Percentiles rank a stretch among this genome's conserved stretches.
Conservation (phyloP, 2,888 invertebrate species). For the Trissolcus japonicus region DNA sequence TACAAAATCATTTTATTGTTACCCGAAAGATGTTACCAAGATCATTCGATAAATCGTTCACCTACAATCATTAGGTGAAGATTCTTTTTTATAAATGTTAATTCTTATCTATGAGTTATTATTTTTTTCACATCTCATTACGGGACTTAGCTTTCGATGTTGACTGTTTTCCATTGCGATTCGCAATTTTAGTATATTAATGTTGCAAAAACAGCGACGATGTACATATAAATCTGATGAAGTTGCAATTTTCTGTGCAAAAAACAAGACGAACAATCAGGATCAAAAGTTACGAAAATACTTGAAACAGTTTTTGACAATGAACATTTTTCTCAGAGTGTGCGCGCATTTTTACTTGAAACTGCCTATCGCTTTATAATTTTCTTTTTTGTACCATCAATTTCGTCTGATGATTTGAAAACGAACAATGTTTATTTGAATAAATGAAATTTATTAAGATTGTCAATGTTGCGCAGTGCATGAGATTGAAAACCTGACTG, state of each 20-base stretch:
- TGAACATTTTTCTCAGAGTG: neutral
- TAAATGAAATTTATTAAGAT: neutral
- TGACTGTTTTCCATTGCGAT: slow-evolving; percentile 37
- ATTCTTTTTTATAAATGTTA: too few relatives aligned
- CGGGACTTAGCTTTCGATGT: slow-evolving; percentile 36
- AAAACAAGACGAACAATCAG: too few relatives aligned
- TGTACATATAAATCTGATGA: slow-evolving; percentile 25
- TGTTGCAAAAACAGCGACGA: neutral
- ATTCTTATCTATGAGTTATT: too few relatives aligned
- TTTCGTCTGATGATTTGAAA: too few relatives aligned
- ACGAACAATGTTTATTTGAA: too few relatives aligned
- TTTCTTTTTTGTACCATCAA: slow-evolving; percentile 6
- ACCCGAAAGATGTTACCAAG: too few relatives aligned
- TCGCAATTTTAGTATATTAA: slow-evolving; percentile 40
- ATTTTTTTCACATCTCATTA: too few relatives aligned
- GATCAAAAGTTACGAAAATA: too few relatives aligned
- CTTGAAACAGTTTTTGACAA: too few relatives aligned
- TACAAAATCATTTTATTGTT: too few relatives aligned
- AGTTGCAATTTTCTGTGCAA: neutral
- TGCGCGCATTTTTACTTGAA: slow-evolving; percentile 31
- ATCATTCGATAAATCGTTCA: too few relatives aligned
- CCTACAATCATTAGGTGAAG: too few relatives aligned
- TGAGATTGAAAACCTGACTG: slow-evolving; percentile 4
- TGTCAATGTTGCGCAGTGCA: slow-evolving; percentile 6
- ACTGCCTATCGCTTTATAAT: slow-evolving; percentile 26